Base-by-base conservation (phyloP, 2,113 vertebrate species). In the Sciurus niger region DNA sequence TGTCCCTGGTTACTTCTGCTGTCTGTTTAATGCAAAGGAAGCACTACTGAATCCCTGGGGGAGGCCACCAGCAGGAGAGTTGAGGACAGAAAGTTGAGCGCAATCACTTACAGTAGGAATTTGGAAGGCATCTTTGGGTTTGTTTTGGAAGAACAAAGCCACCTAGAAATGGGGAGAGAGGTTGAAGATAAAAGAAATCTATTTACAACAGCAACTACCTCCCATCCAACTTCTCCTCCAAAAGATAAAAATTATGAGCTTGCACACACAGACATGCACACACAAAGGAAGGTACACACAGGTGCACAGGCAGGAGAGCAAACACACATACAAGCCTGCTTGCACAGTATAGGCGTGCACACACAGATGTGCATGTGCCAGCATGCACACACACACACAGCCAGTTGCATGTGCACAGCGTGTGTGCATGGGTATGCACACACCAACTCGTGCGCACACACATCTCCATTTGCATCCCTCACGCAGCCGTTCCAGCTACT, bases 351-450 rank as follows among this genome's bases (percentile, higher is more conserved):
- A 68, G 30, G 65, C 6, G 30, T 76, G 40, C 73, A 24, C 22
- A 25, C 30, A 20, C 17, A 20, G 9, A 12, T 8, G 13, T 18
- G 24, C 43, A 46, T 22, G n/a, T 1, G 30, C 30, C 58, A 16
- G 46, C 30, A 40, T 40, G 53, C 24, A 37, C 74, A 73, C 8
- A 18, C 40, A 40, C 40, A 40, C 14, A 18, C 14, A 43, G 1
- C 16, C n/a, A 17, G 28, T 12, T 1, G 0, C 48, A 25, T 17
- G 14, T 25, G 12, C 2, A 3, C 48, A 11, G 12, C 7, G 22
- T 14, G 6, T 40, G 6, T 0, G 2, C 37, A 11, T 25, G 0
- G 0, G 25, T n/a, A 22, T 17, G 32, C 68, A 55, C 30, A 67
- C 18, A 70, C 43, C 2, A 0, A 25, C 14, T 37, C n/a, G 25